Base-by-base conservation (phyloP, 1,140 invertebrate species). In the Neotoxoptera formosana region DNA sequence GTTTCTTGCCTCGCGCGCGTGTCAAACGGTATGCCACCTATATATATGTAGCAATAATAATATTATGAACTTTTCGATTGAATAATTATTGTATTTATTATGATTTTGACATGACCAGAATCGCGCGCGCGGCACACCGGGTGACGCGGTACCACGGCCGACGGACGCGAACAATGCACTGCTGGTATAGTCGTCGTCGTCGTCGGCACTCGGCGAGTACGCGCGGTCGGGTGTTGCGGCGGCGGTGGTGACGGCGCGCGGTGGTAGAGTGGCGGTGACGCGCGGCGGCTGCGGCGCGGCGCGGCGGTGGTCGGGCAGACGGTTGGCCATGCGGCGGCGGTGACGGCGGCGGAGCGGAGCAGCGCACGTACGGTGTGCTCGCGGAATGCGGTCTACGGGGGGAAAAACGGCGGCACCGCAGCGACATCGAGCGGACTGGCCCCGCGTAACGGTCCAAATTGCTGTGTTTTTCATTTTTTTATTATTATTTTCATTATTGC, bases 391-490 rank as follows among this genome's bases (percentile, higher is more conserved):
- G 76, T 86, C 81, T 83, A 48, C 47, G 47, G 47, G 67, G 91
- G 91, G 47, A n/a, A 45, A 67, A 30, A n/a, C 45, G 34, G 21
- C 67, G 81, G 45, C 9, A 86, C 81, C 23, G 34, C 48, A 84
- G 48, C 91, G 91, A 93, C 91, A 53, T 84, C 91, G 25, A 51
- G 91, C 81, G 91, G 91, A 93, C 81, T 20, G 81, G 25, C 11
- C 7, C 14, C n/a, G 81, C 91, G 47, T 93, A 56, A 93, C 91
- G 14, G 96, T 98, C 56, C 97, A 97, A 41, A 89, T 56, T 36
- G 17, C 51, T 34, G 34, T 45, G 30, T 47, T n/a, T 51, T 51
- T n/a, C 45, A 17, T 47, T 87, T 30, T 86, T 86, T 86, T 30
- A 20, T 87, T 47, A 30, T 83, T 41, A 23, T 41, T 83, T 41